Evolutionary conservation across 2,888 invertebrate genomes (phyloP), one percentile per base, ranked within the genome.

Genomic region (Conus canariensis): DNA sequence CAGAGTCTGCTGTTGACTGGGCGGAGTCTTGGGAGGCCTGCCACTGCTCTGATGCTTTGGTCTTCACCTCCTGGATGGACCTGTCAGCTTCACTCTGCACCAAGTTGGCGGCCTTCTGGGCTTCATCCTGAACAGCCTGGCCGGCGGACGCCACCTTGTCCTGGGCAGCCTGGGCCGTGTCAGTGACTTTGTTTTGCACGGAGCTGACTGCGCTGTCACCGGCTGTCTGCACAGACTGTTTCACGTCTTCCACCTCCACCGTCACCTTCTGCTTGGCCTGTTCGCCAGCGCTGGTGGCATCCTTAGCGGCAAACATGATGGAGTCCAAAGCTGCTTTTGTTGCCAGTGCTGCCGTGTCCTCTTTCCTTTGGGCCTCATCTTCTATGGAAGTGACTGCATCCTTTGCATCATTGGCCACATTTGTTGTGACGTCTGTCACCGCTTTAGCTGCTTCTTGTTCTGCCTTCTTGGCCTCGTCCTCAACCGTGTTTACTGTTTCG

Each of bases 361-460:
- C 58, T 64, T 89, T 91, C 90, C 88, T 88, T n/a, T 87, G 83
- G n/a, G 82, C 85, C n/a, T 88, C 90, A 10, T 88, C 60, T 10
- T 22, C 70, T 16, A 85, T 85, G 1, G 59, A 22, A 0, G 30
- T 45, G 14, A 16, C 19, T 30, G 74, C 74, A 16, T 70, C 89
- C 59, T 85, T 56, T 30, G 60, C 82, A 16, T 30, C 45, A 14
- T 59, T 56, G 19, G 12, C 56, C 64, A 56, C 45, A 2, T n/a
- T n/a, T n/a, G 74, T n/a, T n/a, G 22, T 25, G n/a, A 74, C n/a
- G 8, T 25, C 74, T 14, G 10, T 74, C 8, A 74, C 74, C n/a
- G 22, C 74, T n/a, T 22, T 10, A 7, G 74, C 74, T n/a, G 74
- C 74, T n/a, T 74, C 74, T 25, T 45, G 12, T 30, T 82, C 56